A percentile compares a stretch with the other conserved stretches of the same genome.
phyloP scores from a whole-genome alignment of 2,113 vertebrate genomes.

The Rhea americana region DNA sequence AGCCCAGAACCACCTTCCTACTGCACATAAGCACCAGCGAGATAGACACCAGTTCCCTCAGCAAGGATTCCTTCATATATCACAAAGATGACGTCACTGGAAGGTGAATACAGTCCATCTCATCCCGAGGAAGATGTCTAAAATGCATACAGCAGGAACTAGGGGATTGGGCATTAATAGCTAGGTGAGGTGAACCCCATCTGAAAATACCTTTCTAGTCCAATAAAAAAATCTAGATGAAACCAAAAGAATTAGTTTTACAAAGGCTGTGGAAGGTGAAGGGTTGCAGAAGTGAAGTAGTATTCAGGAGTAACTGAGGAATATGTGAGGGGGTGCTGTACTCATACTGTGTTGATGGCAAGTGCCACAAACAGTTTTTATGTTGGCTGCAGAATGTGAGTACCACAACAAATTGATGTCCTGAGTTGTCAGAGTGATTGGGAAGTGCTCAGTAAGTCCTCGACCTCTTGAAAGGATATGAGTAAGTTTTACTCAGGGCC shows the following conservation, averaged over 20 bases:
- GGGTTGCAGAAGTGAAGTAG: background rate
- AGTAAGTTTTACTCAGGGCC: background rate
- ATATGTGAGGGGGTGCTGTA: background rate
- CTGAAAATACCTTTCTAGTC: background rate
- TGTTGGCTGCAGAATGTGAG: background rate
- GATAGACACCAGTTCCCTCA: background rate
- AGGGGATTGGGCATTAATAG: background rate
- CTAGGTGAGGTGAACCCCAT: background rate
- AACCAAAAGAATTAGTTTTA: background rate
- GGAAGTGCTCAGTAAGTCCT: background rate
- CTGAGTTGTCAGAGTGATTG: background rate
- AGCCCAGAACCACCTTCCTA: background rate
- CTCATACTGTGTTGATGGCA: background rate
- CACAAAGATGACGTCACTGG: background rate
- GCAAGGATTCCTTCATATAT: background rate
- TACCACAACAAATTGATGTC: background rate
- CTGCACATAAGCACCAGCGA: background rate
- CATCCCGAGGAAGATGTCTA: background rate
- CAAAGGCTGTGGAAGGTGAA: background rate
- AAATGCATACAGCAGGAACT: background rate
- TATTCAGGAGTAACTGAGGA: rapidly evolving
- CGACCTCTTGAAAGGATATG: background rate
- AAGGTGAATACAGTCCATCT: background rate
- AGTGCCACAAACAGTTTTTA: background rate
- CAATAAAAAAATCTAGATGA: background rate